phyloP scores from a whole-genome alignment of 2,888 invertebrate genomes.

The Adineta ricciae region DNA sequence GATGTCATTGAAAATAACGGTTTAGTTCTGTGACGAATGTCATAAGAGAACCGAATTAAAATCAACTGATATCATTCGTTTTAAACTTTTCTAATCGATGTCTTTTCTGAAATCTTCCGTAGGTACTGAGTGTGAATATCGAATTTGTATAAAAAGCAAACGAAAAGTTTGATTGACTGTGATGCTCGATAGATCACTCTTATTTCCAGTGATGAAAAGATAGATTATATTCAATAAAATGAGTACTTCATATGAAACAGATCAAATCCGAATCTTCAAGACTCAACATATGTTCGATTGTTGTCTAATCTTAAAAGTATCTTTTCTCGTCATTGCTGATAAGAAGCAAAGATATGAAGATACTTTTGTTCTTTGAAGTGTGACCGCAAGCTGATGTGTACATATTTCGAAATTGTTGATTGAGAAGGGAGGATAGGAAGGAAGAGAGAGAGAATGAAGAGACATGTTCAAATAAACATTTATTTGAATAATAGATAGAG shows the following conservation, averaged over 20 bases:
- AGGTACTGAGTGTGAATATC: constrained; percentile 83
- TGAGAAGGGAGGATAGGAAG: not conserved
- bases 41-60: constrained; percentile 84
- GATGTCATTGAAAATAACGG: not conserved
- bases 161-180: constrained; percentile 56
- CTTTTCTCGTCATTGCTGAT: not conserved
- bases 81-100: constrained; percentile 35
- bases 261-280: no score
- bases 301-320: no score
- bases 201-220: no score
- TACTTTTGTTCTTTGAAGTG: not conserved
- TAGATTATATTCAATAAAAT: no score
- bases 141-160: constrained; percentile 99
- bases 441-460: not conserved
- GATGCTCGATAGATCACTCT: constrained; percentile 19
- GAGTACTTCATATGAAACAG: no score
- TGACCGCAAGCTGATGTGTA: not conserved
- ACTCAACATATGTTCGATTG: no score
- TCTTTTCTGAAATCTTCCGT: no score
- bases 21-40: constrained; percentile 64
- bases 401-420: not conserved
- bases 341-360: not conserved
- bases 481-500: not conserved
- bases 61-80: constrained; percentile 71
- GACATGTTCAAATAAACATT: not conserved